Conservation (phyloP, 2,888 invertebrate species). For the Argyresthia albistria region DNA sequence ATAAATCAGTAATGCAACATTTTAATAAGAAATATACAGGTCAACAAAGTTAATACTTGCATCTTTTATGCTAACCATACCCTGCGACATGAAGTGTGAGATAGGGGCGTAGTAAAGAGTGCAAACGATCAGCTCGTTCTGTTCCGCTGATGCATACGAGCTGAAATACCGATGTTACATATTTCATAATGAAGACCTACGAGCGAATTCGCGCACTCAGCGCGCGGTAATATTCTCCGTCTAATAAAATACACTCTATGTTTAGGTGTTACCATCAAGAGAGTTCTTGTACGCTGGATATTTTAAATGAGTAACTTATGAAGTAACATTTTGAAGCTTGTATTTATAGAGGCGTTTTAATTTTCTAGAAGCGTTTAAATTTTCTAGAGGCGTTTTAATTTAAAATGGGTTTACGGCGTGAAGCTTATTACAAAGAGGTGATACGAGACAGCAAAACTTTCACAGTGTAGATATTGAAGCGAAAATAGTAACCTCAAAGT, state of each 20-base stretch:
- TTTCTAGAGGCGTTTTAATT: too few species aligned
- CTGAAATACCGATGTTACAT: constrained; percentile 46
- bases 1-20: too few species aligned
- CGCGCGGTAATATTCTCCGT: not conserved
- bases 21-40: not conserved
- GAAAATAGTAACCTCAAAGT: too few species aligned
- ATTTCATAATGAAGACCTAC: constrained; percentile 20
- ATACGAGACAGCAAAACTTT: too few species aligned
- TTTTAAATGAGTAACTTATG: too few species aligned
- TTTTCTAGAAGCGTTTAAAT: too few species aligned
- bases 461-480: too few species aligned
- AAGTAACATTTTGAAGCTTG: too few species aligned
- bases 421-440: too few species aligned
- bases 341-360: too few species aligned
- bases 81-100: constrained; percentile 48
- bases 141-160: constrained; percentile 37
- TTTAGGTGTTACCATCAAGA: not conserved
- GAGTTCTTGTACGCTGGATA: too few species aligned
- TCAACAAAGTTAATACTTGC: not conserved
- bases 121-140: constrained; percentile 64
- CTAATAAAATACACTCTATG: not conserved
- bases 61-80: constrained; percentile 26
- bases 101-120: constrained; percentile 66
- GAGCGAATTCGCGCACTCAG: not conserved
- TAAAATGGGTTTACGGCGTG: too few species aligned